A percentile compares a stretch with the other conserved stretches of the same genome.
These are phyloP conservation scores for Macaca nemestrina DNA, from an alignment of 2,113 vertebrate species.

Conservation along the genomic window DNA sequence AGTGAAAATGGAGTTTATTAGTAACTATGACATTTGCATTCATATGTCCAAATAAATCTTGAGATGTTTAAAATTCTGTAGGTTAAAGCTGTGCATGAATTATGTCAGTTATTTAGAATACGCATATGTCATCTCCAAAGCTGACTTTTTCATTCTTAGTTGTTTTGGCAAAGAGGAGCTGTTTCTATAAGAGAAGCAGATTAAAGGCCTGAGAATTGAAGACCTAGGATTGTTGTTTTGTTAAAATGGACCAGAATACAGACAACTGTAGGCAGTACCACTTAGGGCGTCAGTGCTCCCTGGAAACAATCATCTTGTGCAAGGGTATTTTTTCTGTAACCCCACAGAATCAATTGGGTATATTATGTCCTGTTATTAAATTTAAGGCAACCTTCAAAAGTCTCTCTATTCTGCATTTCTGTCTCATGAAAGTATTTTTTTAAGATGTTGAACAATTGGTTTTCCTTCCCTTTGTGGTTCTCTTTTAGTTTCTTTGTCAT, in stretches of 20 bases:
- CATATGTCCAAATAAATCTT: constrained; percentile 21
- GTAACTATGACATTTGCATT: constrained; percentile 13
- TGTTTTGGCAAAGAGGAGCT: constrained; percentile 40
- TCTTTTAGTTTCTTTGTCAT: neutral
- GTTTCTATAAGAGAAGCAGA: neutral
- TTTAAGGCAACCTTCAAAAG: neutral
- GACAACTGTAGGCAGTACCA: neutral
- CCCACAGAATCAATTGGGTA: neutral
- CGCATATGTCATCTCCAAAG: neutral
- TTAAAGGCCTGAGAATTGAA: neutral
- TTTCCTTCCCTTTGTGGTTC: neutral
- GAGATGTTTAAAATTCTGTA: constrained; percentile 43
- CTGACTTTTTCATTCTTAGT: neutral
- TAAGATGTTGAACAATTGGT: neutral
- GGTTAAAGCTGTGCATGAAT: neutral
- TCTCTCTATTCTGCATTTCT: neutral
- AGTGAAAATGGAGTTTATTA: neutral
- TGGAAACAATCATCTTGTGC: neutral
- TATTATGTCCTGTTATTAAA: neutral
- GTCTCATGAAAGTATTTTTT: neutral
- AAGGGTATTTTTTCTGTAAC: neutral
- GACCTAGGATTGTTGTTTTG: neutral
- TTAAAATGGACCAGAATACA: neutral
- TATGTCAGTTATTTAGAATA: neutral
- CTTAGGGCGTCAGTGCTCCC: neutral